Conservation (phyloP, 2,113 vertebrate genomes). For the Eulemur macaco region DNA sequence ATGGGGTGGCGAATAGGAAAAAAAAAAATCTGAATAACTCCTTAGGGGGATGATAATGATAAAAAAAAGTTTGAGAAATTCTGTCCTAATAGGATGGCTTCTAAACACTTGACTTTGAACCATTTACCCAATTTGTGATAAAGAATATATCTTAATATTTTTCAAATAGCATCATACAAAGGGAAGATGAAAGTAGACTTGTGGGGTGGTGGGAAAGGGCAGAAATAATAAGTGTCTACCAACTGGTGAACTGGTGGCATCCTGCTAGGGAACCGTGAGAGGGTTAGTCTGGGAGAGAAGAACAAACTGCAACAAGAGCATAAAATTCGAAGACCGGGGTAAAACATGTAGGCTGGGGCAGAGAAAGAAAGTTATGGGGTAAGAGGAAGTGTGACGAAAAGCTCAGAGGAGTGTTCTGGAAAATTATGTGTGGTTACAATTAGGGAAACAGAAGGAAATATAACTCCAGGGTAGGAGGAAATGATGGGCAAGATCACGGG, state of each 20-base stretch:
- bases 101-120: background rate
- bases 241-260: background rate
- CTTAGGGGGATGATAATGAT: background rate
- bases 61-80: background rate
- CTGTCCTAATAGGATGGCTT: background rate
- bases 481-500: accelerated
- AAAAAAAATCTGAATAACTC: background rate
- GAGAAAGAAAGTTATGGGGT: background rate
- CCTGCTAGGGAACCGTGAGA: background rate
- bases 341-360: background rate
- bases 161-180: background rate
- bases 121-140: background rate
- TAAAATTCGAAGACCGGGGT: background rate
- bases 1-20: background rate
- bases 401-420: background rate
- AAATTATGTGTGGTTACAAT: background rate
- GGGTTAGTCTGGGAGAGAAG: background rate
- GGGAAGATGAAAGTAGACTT: background rate
- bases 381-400: accelerated
- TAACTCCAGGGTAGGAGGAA: background rate
- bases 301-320: background rate
- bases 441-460: background rate
- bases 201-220: no score
- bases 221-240: background rate
- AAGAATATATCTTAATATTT: background rate